Conservation (phyloP, 1,140 invertebrate species). For the Drosophila elegans region DNA sequence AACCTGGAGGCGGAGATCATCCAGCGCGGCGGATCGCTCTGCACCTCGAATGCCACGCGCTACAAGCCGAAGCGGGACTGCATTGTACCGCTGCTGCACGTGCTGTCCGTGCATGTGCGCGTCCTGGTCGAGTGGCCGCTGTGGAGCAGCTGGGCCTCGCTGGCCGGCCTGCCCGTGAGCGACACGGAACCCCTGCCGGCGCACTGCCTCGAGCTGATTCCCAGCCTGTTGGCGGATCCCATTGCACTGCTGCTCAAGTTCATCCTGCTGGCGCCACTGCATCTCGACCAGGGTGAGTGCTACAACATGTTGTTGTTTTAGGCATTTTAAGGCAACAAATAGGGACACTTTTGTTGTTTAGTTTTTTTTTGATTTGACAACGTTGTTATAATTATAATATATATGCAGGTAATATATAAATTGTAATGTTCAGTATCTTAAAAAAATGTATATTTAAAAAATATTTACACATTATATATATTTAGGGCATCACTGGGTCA, state of each 20-base stretch:
- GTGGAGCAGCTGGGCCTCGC: constrained; percentile 88
- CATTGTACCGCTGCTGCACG: constrained; percentile 95
- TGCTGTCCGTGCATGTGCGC: constrained; percentile 93
- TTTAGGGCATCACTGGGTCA: too few species aligned
- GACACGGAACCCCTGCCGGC: constrained; percentile 74
- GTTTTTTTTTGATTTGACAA: too few species aligned
- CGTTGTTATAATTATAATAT: too few species aligned
- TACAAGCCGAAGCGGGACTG: constrained; percentile 93
- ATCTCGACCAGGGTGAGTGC: constrained; percentile 94
- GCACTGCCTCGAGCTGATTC: constrained; percentile 80
- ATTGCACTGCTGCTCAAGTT: constrained; percentile 94
- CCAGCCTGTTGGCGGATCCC: constrained; percentile 91
- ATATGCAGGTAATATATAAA: too few species aligned
- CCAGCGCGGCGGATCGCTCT: constrained; percentile 92
- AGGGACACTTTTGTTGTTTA: too few species aligned
- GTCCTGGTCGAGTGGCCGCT: constrained; percentile 89
- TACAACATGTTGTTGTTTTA: too few species aligned
- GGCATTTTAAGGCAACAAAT: too few species aligned
- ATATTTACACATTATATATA: too few species aligned
- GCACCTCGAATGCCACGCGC: constrained; percentile 86
- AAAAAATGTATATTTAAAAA: too few species aligned
- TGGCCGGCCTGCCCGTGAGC: constrained; percentile 85
- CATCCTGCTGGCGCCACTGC: constrained; percentile 92
- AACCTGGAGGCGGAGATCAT: constrained; percentile 97
- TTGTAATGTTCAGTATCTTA: too few species aligned